Base-by-base conservation (phyloP, 2,888 invertebrate genomes). In the Philhelius pedissequus region DNA sequence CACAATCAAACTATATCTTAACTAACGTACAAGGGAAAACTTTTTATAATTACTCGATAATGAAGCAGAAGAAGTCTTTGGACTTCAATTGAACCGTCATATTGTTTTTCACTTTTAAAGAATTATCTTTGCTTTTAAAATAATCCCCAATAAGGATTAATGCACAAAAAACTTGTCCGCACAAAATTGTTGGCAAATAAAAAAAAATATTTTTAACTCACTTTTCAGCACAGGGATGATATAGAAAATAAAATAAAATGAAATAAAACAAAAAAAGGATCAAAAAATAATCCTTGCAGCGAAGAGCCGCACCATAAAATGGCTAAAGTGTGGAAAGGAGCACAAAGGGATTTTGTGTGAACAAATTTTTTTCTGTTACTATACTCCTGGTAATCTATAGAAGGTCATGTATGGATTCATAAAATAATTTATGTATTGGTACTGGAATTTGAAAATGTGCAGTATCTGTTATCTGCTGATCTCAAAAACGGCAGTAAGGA, bases 41-140 rank as follows among this genome's bases (percentile, higher is more conserved):
- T n/a, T 79, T 79, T 68, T 45, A 52, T 74, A 79, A 74, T 68
- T 79, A 68, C 60, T 79, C 60, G 43, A 68, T 68, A 68, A 79
- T 68, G 35, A 68, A 43, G 20, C 9, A 25, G 8, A 13, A 58
- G 38, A 6, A 20, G 15, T 32, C 40, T 32, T 25, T 52, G 60
- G 60, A 35, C 69, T 77, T 69, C 69, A 60, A 77, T 70, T 77
- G 43, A 68, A 52, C 58, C 20, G 3, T 45, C 48, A 11, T 50
- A 38, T 68, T 35, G n/a, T 58, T 40, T 8, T 40, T 52, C 15
- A 5, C 7, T 18, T 18, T 35, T 56, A 56, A 20, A 11, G 48
- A 45, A 64, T 64, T 48, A 64, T 50, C 22, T 30, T 32, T 66
- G 56, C 30, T 52, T 20, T 64, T 35, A 32, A 22, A 32, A 32